phyloP scores from a whole-genome alignment of 2,797 vertebrate genomes.

The Momotus momota region DNA sequence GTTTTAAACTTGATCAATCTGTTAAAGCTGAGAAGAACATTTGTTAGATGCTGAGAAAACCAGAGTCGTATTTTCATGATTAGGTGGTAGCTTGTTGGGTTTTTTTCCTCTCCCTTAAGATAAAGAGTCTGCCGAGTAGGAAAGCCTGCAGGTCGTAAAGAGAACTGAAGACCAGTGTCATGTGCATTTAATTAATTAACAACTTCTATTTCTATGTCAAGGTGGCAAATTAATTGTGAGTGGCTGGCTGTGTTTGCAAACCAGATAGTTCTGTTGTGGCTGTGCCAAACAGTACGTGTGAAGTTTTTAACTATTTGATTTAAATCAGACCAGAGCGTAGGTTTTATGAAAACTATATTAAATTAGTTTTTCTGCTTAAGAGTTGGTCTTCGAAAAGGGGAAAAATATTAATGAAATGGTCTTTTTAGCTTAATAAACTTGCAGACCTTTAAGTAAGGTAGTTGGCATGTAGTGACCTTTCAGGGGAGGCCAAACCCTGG shows the following conservation, averaged over 20 bases:
- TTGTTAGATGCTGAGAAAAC: constrained; percentile 7
- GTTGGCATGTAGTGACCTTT: background rate
- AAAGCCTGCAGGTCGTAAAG: background rate
- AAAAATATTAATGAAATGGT: background rate
- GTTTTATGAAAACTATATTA: background rate
- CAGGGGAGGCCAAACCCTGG: background rate
- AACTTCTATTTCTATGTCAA: constrained; percentile 40
- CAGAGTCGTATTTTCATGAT: background rate
- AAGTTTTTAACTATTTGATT: constrained; percentile 14
- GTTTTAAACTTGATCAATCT: constrained; percentile 38
- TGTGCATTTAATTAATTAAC: constrained; percentile 54
- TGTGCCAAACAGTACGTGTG: background rate
- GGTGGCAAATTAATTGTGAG: constrained; percentile 61
- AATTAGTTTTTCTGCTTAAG: background rate
- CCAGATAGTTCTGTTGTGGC: background rate
- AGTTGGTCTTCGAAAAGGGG: background rate
- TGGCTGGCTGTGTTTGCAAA: constrained; percentile 55
- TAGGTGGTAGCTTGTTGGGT: background rate
- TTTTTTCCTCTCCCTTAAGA: background rate
- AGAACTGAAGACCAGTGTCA: constrained; percentile 2
- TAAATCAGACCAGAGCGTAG: background rate
- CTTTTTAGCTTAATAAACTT: background rate
- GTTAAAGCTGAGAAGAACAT: constrained; percentile 3
- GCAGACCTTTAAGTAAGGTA: background rate
- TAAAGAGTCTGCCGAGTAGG: background rate